Conservation (phyloP, 2,888 invertebrate species). For the Noctua janthe region DNA sequence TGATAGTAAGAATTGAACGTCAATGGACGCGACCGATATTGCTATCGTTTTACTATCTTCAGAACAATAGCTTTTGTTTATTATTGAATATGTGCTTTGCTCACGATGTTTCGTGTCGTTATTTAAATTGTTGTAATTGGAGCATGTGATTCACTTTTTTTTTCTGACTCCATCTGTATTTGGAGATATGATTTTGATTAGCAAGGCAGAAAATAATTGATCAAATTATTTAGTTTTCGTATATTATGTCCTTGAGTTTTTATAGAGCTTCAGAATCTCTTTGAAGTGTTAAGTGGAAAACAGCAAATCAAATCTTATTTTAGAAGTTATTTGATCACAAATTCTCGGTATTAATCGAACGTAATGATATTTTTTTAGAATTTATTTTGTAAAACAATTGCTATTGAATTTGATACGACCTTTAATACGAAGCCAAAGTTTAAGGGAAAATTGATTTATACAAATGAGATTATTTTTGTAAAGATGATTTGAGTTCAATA, state of each 20-base stretch:
- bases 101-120: background rate
- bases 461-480: background rate
- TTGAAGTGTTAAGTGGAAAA: background rate
- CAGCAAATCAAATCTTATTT: background rate
- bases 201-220: background rate
- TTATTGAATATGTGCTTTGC: background rate
- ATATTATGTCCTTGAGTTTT: background rate
- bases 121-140: background rate
- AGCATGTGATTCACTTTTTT: background rate
- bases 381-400: background rate
- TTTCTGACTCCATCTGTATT: background rate
- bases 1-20: conserved; percentile 15
- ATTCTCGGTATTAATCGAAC: background rate
- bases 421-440: background rate
- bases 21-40: conserved; percentile 3
- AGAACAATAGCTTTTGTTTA: background rate
- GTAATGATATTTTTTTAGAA: background rate
- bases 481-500: background rate
- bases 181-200: background rate
- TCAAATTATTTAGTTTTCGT: background rate
- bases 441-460: background rate
- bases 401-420: conserved; percentile 1
- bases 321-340: conserved; percentile 17
- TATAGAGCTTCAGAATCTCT: background rate
- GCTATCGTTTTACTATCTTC: conserved; percentile 24